Percentiles rank a stretch among this genome's conserved stretches.
These are phyloP conservation scores for Tetrapedia diversipes DNA, from an alignment of 2,888 invertebrate genomes.

Conservation along the genomic window DNA sequence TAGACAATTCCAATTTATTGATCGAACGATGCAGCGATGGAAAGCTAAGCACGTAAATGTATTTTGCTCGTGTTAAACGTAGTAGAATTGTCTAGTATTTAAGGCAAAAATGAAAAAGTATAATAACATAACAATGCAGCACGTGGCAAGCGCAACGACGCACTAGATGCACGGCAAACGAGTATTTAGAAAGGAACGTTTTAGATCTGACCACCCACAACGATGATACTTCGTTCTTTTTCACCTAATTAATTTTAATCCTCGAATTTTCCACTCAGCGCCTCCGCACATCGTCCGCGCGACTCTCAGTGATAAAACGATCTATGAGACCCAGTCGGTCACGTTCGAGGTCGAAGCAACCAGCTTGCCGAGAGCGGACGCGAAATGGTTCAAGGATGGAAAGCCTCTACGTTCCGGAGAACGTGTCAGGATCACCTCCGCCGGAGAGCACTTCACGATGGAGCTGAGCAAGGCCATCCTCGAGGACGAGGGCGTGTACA, in stretches of 20 bases:
- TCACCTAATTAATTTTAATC: neutral
- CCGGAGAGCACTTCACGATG: conserved; percentile 87
- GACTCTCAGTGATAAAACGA: conserved; percentile 89
- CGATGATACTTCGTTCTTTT: neutral
- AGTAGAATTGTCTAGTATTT: conserved; percentile 10
- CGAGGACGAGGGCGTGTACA: conserved; percentile 92
- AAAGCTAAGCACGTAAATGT: too few relatives aligned
- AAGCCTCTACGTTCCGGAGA: conserved; percentile 87
- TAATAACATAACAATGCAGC: conserved; percentile 49
- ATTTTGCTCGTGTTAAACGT: too few relatives aligned
- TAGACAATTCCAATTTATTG: conserved; percentile 14
- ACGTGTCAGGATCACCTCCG: conserved; percentile 70
- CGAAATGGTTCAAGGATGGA: conserved; percentile 91
- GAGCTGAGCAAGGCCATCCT: conserved; percentile 88
- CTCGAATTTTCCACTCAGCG: conserved; percentile 83
- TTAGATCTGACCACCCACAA: neutral
- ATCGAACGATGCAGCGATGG: too few relatives aligned
- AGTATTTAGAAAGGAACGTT: neutral
- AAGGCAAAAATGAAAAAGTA: neutral
- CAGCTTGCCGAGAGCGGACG: conserved; percentile 90
- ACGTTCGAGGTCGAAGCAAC: conserved; percentile 91
- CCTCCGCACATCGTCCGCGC: conserved; percentile 89
- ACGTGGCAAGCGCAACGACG: conserved; percentile 35
- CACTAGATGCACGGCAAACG: conserved; percentile 53
- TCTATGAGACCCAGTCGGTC: conserved; percentile 92